Conservation (phyloP, 2,888 invertebrate genomes). For the Scaptomyza polygonia region DNA sequence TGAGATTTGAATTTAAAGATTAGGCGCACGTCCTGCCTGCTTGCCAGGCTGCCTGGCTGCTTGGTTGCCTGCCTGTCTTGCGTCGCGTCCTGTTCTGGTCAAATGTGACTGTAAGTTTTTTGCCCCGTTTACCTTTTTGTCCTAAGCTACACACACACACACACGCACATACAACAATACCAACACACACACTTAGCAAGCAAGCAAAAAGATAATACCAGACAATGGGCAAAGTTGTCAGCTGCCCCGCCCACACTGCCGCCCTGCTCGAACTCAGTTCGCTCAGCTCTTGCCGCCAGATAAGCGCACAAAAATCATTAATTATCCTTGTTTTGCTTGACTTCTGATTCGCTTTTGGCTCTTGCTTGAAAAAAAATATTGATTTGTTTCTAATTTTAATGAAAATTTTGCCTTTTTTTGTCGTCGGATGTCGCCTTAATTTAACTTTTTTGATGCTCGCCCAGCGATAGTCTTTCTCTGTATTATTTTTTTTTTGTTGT, state of each 20-base stretch:
- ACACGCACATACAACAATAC: constrained; percentile 32
- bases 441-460: constrained; percentile 76
- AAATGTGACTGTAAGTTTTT: constrained; percentile 74
- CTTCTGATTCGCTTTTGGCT: constrained; percentile 69
- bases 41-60: background rate
- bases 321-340: constrained; percentile 82
- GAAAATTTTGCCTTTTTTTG: constrained; percentile 68
- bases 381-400: constrained; percentile 79
- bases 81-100: constrained; percentile 52
- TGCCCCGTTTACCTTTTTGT: constrained; percentile 71
- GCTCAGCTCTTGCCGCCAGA: constrained; percentile 61
- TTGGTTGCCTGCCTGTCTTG: constrained; percentile 10
- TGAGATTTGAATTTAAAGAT: constrained; percentile 82
- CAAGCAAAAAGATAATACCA: constrained; percentile 77
- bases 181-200: constrained; percentile 42
- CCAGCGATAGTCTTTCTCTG: constrained; percentile 61
- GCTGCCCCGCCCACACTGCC: constrained; percentile 13
- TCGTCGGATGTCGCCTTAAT: constrained; percentile 61
- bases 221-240: constrained; percentile 77
- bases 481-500: constrained; percentile 16
- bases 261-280: no score
- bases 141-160: constrained; percentile 47
- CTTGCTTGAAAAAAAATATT: constrained; percentile 65
- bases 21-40: constrained; percentile 70
- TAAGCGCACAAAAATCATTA: constrained; percentile 83